These are phyloP conservation scores for Lycocerus yunnanus DNA, from an alignment of 2,888 invertebrate genomes.

Conservation along the genomic window DNA sequence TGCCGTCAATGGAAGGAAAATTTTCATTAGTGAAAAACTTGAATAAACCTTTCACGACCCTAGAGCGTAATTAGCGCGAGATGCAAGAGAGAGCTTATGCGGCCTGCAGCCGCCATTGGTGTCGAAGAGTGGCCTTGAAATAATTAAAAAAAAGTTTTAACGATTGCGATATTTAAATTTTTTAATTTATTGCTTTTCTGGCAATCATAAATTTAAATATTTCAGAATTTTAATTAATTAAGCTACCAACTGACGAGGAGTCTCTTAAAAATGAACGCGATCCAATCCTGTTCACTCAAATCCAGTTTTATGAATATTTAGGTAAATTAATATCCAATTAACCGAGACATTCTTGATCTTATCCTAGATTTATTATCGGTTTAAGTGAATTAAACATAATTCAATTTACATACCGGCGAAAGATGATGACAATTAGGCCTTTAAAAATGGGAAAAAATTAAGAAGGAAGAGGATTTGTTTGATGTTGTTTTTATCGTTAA, in stretches of 20 bases:
- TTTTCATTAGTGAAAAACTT: not conserved
- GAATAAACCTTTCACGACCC: not conserved
- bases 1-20: not conserved
- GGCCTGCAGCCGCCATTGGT: not conserved
- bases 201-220: not conserved
- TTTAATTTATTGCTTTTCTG: not conserved
- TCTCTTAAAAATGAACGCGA: not conserved
- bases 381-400: conserved; percentile 14
- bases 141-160: not conserved
- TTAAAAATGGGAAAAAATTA: not conserved
- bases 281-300: not conserved
- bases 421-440: conserved; percentile 9
- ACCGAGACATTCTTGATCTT: conserved; percentile 11
- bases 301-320: conserved; percentile 13
- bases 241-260: not conserved
- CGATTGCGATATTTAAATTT: not conserved
- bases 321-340: conserved; percentile 27
- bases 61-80: not conserved
- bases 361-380: conserved; percentile 22
- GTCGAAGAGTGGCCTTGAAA: not conserved
- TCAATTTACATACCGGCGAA: conserved; percentile 21
- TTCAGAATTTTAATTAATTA: conserved; percentile 1
- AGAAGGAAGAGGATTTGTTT: not conserved
- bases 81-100: not conserved
- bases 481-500: not conserved